Evolutionary conservation across 2,113 vertebrate genomes (phyloP).

Genomic region (Cranoglanis bouderius): DNA sequence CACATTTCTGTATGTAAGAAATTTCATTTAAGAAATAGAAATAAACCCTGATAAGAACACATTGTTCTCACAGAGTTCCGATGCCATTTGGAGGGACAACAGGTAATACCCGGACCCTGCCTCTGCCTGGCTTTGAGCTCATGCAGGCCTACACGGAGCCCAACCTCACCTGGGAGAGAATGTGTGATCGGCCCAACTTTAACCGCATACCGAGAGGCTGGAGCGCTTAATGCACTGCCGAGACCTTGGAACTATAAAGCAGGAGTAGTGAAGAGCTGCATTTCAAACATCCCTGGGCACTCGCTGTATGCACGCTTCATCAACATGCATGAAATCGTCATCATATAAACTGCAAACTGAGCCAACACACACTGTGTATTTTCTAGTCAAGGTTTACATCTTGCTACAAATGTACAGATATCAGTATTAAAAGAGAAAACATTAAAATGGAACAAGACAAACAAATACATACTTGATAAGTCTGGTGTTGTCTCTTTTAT

Average conservation of each 20-base stretch:
- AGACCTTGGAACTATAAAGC: slow-evolving; percentile 10
- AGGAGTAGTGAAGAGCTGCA: background rate
- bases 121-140: slow-evolving; percentile 56
- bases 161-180: slow-evolving; percentile 69
- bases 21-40: background rate
- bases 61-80: slow-evolving; percentile 69
- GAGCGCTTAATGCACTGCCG: slow-evolving; percentile 45
- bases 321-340: background rate
- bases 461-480: background rate
- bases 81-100: slow-evolving; percentile 72
- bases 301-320: background rate
- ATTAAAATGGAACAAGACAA: background rate
- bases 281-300: background rate
- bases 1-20: background rate
- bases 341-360: slow-evolving; percentile 22
- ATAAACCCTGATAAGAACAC: background rate
- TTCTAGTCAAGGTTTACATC: background rate
- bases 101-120: slow-evolving; percentile 51
- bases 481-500: background rate
- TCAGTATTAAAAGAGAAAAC: too few relatives aligned
- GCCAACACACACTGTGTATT: background rate
- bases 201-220: slow-evolving; percentile 80
- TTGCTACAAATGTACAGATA: background rate
- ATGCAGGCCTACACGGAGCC: slow-evolving; percentile 61
- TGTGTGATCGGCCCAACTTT: slow-evolving; percentile 79